Conservation (phyloP, 2,113 vertebrate species). For the Raphicerus campestris region DNA sequence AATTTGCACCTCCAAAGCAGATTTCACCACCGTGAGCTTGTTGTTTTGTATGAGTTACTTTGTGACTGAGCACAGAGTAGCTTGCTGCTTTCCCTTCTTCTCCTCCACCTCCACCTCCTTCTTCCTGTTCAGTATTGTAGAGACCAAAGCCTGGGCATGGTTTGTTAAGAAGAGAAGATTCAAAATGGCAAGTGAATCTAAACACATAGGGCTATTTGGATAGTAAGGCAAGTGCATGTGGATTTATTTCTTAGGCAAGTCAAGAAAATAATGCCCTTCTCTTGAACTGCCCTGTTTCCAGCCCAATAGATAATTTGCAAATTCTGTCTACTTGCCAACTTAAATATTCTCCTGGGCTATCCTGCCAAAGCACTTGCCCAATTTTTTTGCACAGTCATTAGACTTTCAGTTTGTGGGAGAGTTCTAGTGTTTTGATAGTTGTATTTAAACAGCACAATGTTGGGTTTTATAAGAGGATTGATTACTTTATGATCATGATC, state of each 20-base stretch:
- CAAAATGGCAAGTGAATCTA: background rate
- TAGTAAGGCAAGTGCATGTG: background rate
- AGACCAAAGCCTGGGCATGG: background rate
- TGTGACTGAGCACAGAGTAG: background rate
- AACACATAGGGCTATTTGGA: background rate
- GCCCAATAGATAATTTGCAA: background rate
- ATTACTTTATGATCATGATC: background rate
- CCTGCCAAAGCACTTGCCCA: too few species aligned
- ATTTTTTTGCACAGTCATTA: background rate
- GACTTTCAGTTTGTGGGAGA: background rate
- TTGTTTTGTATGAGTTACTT: background rate
- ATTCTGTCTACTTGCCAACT: background rate
- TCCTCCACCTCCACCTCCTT: background rate
- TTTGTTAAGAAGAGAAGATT: background rate
- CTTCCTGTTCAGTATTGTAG: background rate
- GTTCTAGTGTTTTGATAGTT: background rate
- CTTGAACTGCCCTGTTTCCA: background rate
- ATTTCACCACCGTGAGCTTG: background rate
- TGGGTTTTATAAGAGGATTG: background rate
- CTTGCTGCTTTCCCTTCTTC: background rate
- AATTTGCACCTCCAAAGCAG: background rate
- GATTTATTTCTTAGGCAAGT: background rate
- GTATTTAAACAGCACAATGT: background rate
- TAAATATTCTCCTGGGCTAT: background rate
- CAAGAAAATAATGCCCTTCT: background rate